A percentile compares a stretch with the other conserved stretches of the same genome.
These are phyloP conservation scores for Drosophila fungiperda DNA, from an alignment of 2,888 invertebrate genomes.

Conservation along the genomic window DNA sequence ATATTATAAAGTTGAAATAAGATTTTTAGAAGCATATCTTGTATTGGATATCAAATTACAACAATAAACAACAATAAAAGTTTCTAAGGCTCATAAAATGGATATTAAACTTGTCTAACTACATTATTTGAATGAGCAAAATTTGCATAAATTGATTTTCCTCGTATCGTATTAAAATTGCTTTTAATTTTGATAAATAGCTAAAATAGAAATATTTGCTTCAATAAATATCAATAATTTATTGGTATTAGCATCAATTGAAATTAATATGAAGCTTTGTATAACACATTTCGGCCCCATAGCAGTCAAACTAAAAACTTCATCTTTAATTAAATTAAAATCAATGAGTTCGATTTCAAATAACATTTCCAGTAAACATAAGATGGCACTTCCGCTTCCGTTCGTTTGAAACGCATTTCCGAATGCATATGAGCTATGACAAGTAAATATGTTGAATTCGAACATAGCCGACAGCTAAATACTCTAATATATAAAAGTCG, in stretches of 20 bases:
- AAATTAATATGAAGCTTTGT: slow-evolving; percentile 11
- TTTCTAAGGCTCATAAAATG: not conserved
- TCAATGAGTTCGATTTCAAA: slow-evolving; percentile 27
- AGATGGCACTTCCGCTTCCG: slow-evolving; percentile 61
- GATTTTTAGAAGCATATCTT: not conserved
- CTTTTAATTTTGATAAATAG: slow-evolving; percentile 39
- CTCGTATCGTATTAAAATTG: slow-evolving; percentile 14
- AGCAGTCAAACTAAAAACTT: not conserved
- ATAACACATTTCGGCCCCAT: not conserved
- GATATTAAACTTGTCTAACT: not conserved
- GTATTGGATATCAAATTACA: not conserved
- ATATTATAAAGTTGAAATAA: not conserved
- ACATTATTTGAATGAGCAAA: slow-evolving; percentile 19
- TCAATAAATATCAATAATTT: slow-evolving; percentile 41
- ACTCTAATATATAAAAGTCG: not conserved
- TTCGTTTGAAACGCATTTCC: slow-evolving; percentile 73
- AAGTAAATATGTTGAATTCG: not conserved
- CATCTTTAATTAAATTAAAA: slow-evolving; percentile 24
- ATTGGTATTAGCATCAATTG: slow-evolving; percentile 21
- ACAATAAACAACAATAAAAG: not conserved
- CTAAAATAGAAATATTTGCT: slow-evolving; percentile 22
- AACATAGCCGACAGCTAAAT: not conserved
- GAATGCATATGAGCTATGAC: slow-evolving; percentile 43
- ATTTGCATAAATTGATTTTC: slow-evolving; percentile 25
- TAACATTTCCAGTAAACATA: slow-evolving; percentile 37